Evolutionary conservation across 2,888 invertebrate genomes (phyloP).

Genomic region (Ophioninae sp.): DNA sequence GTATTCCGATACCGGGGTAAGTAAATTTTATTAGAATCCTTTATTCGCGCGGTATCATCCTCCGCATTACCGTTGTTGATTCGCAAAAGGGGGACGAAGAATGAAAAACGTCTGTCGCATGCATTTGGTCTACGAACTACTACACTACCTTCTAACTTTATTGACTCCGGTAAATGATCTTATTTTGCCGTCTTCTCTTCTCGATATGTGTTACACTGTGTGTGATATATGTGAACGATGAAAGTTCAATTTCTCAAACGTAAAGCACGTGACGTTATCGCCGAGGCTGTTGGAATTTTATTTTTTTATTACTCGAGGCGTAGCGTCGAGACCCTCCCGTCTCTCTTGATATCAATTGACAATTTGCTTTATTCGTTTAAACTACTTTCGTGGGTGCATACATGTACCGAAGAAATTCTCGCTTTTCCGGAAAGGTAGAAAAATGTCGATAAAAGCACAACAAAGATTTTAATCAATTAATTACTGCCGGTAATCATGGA

Average conservation of each 20-base stretch:
- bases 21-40: conserved; percentile 78
- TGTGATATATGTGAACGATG: neutral
- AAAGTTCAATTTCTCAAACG: too few relatives aligned
- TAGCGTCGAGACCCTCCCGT: too few relatives aligned
- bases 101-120: conserved; percentile 13
- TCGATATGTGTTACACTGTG: neutral
- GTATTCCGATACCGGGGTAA: conserved; percentile 91
- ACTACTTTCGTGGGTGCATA: neutral
- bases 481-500: too few relatives aligned
- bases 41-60: conserved; percentile 7
- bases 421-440: too few relatives aligned
- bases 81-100: conserved; percentile 18
- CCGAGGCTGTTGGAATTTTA: too few relatives aligned
- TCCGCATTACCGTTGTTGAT: neutral
- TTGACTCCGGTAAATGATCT: conserved; percentile 38
- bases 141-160: conserved; percentile 41
- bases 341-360: neutral
- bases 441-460: too few relatives aligned
- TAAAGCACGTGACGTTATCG: too few relatives aligned
- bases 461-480: too few relatives aligned
- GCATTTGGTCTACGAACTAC: conserved; percentile 55
- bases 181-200: conserved; percentile 14
- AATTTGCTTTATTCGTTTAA: neutral
- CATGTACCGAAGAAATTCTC: neutral
- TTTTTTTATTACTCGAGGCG: too few relatives aligned